Conservation (phyloP, 2,888 invertebrate genomes). For the Pristionchus exspectatus region DNA sequence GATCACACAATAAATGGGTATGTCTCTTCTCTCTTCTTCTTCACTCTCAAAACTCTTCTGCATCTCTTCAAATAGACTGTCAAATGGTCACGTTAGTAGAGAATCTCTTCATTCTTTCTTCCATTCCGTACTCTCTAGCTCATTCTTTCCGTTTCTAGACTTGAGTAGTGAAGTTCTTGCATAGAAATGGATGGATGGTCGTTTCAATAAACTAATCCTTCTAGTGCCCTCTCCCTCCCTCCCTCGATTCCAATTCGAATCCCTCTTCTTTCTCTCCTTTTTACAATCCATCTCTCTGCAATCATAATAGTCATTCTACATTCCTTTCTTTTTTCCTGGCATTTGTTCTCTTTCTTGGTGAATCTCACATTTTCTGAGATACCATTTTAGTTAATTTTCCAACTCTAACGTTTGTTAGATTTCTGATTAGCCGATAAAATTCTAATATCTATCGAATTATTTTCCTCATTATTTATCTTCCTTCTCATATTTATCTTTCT, state of each 20-base stretch:
- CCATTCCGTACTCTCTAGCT: not conserved
- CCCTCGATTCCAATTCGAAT: not conserved
- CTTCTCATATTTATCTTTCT: not conserved
- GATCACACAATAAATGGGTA: conserved; percentile 22
- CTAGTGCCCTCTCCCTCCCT: not conserved
- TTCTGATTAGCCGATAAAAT: no score
- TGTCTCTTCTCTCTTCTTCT: not conserved
- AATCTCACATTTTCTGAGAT: not conserved
- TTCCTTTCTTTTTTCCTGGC: not conserved
- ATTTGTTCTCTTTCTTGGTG: not conserved
- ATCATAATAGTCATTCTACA: conserved; percentile 15
- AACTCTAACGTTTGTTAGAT: no score
- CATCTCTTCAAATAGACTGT: conserved; percentile 18
- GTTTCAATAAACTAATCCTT: conserved; percentile 22
- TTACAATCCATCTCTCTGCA: conserved; percentile 38
- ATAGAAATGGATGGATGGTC: not conserved
- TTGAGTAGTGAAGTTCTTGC: not conserved
- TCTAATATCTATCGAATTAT: no score
- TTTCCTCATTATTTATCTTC: not conserved
- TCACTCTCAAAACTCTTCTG: conserved; percentile 20
- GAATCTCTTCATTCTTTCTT: not conserved
- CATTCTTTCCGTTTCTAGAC: not conserved
- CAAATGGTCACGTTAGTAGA: conserved; percentile 7
- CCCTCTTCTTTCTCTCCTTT: conserved; percentile 29
- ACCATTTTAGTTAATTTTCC: no score